Conservation (phyloP, 2,797 vertebrate genomes). For the Spondyliosoma cantharus region DNA sequence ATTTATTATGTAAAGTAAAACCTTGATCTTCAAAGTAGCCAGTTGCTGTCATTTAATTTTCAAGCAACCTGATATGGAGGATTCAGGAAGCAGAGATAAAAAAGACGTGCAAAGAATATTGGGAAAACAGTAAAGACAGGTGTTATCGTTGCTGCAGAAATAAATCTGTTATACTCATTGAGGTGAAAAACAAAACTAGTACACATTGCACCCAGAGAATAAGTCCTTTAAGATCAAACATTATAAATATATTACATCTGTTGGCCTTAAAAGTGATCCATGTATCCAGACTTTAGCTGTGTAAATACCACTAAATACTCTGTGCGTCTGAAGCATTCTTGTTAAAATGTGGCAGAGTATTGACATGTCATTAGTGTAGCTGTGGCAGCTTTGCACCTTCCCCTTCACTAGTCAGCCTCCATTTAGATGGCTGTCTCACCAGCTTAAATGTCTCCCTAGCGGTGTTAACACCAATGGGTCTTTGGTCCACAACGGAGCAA, state of each 20-base stretch:
- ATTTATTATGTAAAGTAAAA: neutral
- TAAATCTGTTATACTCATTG: neutral
- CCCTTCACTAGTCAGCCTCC: constrained; percentile 32
- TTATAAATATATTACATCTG: neutral
- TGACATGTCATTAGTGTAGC: constrained; percentile 52
- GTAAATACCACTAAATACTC: neutral
- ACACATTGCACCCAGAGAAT: neutral
- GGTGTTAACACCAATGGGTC: constrained; percentile 33
- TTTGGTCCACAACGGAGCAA: constrained; percentile 36
- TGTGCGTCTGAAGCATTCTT: neutral
- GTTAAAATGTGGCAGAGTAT: constrained; percentile 36
- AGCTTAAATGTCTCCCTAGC: constrained; percentile 47
- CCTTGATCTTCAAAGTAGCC: neutral
- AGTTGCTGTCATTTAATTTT: neutral
- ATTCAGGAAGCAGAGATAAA: neutral
- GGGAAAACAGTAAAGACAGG: neutral
- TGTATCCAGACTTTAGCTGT: neutral
- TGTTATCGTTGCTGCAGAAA: neutral
- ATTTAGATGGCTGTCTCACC: constrained; percentile 43
- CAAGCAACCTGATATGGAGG: neutral
- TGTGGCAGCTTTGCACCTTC: constrained; percentile 51
- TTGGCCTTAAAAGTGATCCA: neutral
- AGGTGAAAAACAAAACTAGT: neutral
- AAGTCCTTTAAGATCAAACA: neutral
- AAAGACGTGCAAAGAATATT: neutral